phyloP scores from a whole-genome alignment of 2,113 vertebrate genomes.

The Rhynchomys soricoides region DNA sequence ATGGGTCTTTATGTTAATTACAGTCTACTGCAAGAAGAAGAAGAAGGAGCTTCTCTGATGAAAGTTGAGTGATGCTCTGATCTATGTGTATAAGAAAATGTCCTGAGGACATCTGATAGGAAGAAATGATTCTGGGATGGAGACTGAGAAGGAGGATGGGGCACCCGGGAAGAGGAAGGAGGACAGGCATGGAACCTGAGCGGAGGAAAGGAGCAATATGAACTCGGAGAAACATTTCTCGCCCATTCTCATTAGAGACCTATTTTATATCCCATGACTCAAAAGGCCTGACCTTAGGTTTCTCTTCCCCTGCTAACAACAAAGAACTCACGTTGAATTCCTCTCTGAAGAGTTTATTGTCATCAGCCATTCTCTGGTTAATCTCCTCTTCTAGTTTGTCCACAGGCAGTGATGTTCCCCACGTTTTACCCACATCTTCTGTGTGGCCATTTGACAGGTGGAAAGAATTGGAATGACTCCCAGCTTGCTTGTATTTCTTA shows the following conservation, averaged over 20 bases:
- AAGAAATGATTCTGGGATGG: no score
- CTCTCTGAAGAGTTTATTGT: constrained; percentile 98
- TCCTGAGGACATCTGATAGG: no score
- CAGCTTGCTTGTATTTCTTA: constrained; percentile 99
- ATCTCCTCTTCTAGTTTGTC: constrained; percentile 99
- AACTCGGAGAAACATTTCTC: constrained; percentile 30
- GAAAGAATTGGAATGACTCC: constrained; percentile 98
- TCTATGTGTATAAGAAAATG: neutral
- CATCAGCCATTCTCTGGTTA: constrained; percentile 98
- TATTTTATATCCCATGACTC: constrained; percentile 39
- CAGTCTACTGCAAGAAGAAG: neutral
- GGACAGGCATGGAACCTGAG: no score
- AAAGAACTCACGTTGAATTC: constrained; percentile 95
- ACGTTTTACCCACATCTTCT: constrained; percentile 93
- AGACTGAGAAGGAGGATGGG: no score
- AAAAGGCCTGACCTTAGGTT: neutral
- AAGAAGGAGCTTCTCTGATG: neutral
- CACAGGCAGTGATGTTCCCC: constrained; percentile 90
- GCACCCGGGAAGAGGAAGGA: no score
- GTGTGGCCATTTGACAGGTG: constrained; percentile 95
- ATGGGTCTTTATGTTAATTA: neutral
- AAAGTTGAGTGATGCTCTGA: neutral
- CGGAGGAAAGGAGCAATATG: constrained; percentile 44
- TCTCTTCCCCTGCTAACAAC: constrained; percentile 50
- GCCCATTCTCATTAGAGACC: constrained; percentile 50